Evolutionary conservation across 2,797 vertebrate genomes (phyloP).

Genomic region (Acridotheres tristis): DNA sequence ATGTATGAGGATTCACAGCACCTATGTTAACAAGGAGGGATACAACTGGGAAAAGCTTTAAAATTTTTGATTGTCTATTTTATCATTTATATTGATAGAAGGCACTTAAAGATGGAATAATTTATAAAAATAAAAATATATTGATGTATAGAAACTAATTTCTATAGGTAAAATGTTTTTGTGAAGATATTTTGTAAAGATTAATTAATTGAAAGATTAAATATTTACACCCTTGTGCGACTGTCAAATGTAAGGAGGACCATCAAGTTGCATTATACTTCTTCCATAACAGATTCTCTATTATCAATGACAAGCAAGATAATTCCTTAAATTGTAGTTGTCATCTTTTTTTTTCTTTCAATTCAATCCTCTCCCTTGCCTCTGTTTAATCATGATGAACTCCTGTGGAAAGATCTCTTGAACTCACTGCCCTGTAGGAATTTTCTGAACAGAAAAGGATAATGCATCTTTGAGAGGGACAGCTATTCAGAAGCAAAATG

Average conservation of each 20-base stretch:
- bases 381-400: slow-evolving; percentile 48
- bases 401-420: slow-evolving; percentile 58
- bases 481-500: slow-evolving; percentile 47
- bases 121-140: slow-evolving; percentile 87
- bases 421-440: slow-evolving; percentile 53
- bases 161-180: slow-evolving; percentile 86
- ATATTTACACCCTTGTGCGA: slow-evolving; percentile 72
- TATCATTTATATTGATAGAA: slow-evolving; percentile 89
- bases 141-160: slow-evolving; percentile 87
- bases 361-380: slow-evolving; percentile 33
- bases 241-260: slow-evolving; percentile 74
- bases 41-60: slow-evolving; percentile 78
- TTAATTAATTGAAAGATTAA: slow-evolving; percentile 77
- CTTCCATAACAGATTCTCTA: slow-evolving; percentile 54
- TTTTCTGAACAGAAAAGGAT: slow-evolving; percentile 40
- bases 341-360: slow-evolving; percentile 16
- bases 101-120: slow-evolving; percentile 88
- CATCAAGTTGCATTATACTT: slow-evolving; percentile 73
- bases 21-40: slow-evolving; percentile 65
- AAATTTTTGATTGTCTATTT: slow-evolving; percentile 83
- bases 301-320: slow-evolving; percentile 44
- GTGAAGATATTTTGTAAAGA: slow-evolving; percentile 82
- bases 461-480: slow-evolving; percentile 33
- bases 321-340: slow-evolving; percentile 57
- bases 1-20: slow-evolving; percentile 66